Conservation (phyloP, 2,888 invertebrate species). For the Orthonychiurus folsomi region DNA sequence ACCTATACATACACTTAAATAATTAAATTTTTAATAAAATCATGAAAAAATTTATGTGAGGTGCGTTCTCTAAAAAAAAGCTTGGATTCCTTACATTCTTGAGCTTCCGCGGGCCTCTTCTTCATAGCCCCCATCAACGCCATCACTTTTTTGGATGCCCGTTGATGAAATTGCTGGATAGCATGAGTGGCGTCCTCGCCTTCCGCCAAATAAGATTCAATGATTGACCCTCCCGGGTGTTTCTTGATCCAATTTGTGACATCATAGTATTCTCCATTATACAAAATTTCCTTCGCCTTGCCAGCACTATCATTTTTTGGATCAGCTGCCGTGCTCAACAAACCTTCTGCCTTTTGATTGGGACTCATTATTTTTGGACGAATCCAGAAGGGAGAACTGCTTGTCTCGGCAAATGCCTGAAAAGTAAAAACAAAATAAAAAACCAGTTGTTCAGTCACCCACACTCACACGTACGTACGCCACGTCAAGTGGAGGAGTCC, state of each 20-base stretch:
- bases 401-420: neutral
- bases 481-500: no score
- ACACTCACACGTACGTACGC: no score
- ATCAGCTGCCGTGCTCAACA: neutral
- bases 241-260: constrained; percentile 23
- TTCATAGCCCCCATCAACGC: constrained; percentile 30
- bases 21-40: no score
- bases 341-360: neutral
- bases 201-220: constrained; percentile 32
- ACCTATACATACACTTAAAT: no score
- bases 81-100: constrained; percentile 20
- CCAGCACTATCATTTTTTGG: neutral
- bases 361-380: no score
- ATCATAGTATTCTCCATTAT: constrained; percentile 34
- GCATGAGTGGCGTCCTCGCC: constrained; percentile 36
- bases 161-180: constrained; percentile 36
- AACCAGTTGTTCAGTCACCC: no score
- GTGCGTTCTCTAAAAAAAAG: neutral
- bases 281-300: constrained; percentile 29
- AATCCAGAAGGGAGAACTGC: neutral
- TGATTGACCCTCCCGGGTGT: constrained; percentile 35
- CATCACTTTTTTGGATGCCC: constrained; percentile 25
- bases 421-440: no score
- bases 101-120: constrained; percentile 21
- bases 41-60: no score